Evolutionary conservation across 2,113 vertebrate genomes (phyloP).

Genomic region (Thinocorus orbignyianus): DNA sequence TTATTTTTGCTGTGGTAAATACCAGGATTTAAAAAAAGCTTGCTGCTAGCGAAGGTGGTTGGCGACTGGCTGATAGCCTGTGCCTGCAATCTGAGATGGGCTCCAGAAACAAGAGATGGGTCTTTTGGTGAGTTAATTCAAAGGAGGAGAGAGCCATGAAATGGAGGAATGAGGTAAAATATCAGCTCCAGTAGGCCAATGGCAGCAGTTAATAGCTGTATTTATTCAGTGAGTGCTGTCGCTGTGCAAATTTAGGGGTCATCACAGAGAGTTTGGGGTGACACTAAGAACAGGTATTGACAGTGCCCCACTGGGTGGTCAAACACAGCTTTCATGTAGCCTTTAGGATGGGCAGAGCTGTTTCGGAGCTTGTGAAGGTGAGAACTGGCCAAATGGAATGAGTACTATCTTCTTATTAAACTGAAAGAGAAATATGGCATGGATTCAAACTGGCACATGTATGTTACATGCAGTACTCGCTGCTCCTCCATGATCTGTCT

Average conservation of each 20-base stretch:
- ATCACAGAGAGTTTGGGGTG: background rate
- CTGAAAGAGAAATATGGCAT: rapidly evolving
- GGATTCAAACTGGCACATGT: rapidly evolving
- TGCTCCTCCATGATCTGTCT: background rate
- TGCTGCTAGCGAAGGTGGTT: background rate
- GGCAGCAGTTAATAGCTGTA: background rate
- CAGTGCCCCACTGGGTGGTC: background rate
- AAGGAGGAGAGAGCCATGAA: background rate
- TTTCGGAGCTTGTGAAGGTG: background rate
- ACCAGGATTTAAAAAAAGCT: constrained; percentile 6
- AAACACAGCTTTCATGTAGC: rapidly evolving
- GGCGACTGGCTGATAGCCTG: background rate
- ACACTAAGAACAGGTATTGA: rapidly evolving
- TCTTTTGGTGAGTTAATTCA: background rate
- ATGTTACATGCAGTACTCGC: background rate
- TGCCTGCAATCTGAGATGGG: background rate
- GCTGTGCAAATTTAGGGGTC: background rate
- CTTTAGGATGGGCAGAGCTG: background rate
- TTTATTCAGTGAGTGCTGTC: background rate
- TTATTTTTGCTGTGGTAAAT: constrained; percentile 20
- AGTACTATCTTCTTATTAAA: rapidly evolving
- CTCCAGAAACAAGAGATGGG: constrained; percentile 9
- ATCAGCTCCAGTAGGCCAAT: background rate
- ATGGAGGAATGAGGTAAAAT: constrained; percentile 46
- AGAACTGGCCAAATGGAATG: background rate